Conservation (phyloP, 2,113 vertebrate species). For the Hippocampus comes region DNA sequence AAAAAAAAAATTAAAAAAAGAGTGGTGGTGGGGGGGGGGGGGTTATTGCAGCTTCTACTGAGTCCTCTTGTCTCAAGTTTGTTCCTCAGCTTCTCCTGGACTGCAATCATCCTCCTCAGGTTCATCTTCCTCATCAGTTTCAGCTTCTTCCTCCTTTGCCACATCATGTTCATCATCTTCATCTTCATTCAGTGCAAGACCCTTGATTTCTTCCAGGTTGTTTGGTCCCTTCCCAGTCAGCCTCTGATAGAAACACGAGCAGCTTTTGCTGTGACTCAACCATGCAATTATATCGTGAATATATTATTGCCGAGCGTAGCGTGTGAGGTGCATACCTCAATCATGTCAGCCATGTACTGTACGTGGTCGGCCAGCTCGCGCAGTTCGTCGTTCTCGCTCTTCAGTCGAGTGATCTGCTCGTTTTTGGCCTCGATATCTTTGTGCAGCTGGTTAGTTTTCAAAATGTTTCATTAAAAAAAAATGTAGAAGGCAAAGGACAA, state of each 20-base stretch:
- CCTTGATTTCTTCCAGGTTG: conserved; percentile 70
- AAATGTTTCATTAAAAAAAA: too few relatives aligned
- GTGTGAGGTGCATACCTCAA: conserved; percentile 74
- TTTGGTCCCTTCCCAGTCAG: conserved; percentile 78
- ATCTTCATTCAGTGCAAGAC: conserved; percentile 68
- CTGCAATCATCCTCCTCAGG: not conserved
- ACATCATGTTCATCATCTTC: conserved; percentile 14
- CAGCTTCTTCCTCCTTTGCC: conserved; percentile 13
- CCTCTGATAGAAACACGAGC: conserved; percentile 63
- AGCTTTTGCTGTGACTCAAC: not conserved
- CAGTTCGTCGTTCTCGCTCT: conserved; percentile 85
- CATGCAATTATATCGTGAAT: not conserved
- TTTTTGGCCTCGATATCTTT: conserved; percentile 88
- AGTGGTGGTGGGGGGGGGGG: too few relatives aligned
- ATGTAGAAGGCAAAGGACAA: too few relatives aligned
- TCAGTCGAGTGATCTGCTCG: conserved; percentile 77
- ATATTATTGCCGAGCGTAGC: not conserved
- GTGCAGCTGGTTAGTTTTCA: conserved; percentile 74
- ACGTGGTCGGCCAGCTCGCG: conserved; percentile 83
- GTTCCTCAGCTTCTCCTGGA: not conserved
- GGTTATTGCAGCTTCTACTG: too few relatives aligned
- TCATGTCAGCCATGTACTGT: conserved; percentile 86
- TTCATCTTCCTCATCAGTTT: conserved; percentile 8
- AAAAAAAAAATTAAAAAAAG: too few relatives aligned
- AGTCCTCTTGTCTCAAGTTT: not conserved